A percentile compares a stretch with the other conserved stretches of the same genome.
Conservation (phyloP, 2,797 vertebrate species). For the Oreochromis grahami region DNA sequence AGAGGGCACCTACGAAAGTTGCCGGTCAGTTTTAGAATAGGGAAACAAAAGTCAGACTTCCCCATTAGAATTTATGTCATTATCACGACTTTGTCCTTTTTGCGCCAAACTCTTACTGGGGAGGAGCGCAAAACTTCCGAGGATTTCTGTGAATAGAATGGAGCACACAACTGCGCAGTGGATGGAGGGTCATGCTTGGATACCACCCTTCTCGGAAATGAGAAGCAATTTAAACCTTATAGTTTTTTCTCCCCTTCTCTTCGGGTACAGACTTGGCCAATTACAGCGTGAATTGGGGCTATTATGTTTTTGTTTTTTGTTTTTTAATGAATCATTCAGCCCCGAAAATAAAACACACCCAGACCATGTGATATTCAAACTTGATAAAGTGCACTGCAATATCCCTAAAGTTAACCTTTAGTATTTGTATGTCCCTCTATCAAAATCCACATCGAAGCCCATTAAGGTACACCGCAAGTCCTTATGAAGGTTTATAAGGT, state of each 20-base stretch:
- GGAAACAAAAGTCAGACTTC: constrained; percentile 72
- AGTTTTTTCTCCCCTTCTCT: neutral
- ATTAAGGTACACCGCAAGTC: neutral
- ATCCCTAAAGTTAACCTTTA: neutral
- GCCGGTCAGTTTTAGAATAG: constrained; percentile 69
- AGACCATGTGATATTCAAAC: neutral
- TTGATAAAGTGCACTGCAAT: neutral
- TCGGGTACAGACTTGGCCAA: neutral
- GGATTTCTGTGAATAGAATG: constrained; percentile 3
- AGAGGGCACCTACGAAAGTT: constrained; percentile 74
- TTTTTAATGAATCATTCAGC: neutral
- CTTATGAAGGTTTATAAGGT: neutral
- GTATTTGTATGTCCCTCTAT: neutral
- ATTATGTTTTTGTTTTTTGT: neutral
- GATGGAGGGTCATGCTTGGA: constrained; percentile 10
- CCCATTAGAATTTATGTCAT: constrained; percentile 69
- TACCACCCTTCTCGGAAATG: constrained; percentile 1
- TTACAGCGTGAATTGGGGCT: neutral
- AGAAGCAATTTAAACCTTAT: neutral
- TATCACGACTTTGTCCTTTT: constrained; percentile 71
- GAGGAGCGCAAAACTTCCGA: constrained; percentile 72
- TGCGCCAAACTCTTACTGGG: constrained; percentile 31
- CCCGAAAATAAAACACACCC: neutral
- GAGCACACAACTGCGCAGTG: neutral
- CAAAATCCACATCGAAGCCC: neutral